These are phyloP conservation scores for Merops nubicus DNA, from an alignment of 2,113 vertebrate genomes.

Conservation along the genomic window DNA sequence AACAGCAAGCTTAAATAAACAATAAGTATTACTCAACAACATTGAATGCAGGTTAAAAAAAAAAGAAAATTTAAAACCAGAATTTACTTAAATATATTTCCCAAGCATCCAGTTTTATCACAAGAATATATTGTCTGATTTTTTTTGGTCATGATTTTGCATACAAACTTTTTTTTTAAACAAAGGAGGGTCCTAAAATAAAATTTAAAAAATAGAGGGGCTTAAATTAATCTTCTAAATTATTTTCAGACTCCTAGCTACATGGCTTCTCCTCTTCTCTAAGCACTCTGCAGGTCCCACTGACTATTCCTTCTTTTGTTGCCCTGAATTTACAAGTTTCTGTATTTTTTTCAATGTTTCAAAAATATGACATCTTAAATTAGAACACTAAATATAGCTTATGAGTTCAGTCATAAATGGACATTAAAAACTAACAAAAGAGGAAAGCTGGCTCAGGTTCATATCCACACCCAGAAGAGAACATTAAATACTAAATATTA, in stretches of 20 bases:
- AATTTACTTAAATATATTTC: neutral
- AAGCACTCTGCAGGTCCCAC: neutral
- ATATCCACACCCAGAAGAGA: neutral
- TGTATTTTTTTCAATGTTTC: neutral
- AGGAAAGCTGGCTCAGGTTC: neutral
- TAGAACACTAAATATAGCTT: conserved; percentile 11
- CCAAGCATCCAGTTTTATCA: too few relatives aligned
- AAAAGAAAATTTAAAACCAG: neutral
- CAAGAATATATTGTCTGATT: neutral
- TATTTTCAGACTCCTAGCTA: neutral
- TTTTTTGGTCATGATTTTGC: neutral
- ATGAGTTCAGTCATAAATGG: neutral
- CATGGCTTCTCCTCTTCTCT: neutral
- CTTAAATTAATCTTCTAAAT: neutral
- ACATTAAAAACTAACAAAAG: neutral
- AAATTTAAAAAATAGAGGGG: neutral
- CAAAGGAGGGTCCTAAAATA: neutral
- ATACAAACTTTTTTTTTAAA: neutral
- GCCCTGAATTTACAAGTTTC: neutral
- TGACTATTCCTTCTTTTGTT: neutral
- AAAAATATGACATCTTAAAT: neutral
- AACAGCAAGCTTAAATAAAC: neutral
- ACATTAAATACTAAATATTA: neutral
- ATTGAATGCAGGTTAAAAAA: neutral
- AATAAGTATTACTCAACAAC: neutral